Percentiles rank a stretch among this genome's conserved stretches.
Conservation (phyloP, 2,797 vertebrate species). For the Lerista edwardsae region DNA sequence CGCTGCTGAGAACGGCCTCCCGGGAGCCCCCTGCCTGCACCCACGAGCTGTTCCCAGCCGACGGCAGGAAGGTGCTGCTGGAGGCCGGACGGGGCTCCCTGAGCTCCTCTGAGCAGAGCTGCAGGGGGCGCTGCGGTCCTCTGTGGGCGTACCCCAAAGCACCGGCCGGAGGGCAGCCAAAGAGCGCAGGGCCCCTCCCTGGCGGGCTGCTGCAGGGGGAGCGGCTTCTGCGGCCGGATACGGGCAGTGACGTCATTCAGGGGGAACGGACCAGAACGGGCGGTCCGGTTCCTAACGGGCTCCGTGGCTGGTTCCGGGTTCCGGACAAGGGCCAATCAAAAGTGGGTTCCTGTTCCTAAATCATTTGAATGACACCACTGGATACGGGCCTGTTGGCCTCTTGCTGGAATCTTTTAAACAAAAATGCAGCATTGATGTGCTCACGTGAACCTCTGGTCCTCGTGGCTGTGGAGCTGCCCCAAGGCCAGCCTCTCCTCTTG, state of each 20-base stretch:
- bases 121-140: background rate
- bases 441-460: background rate
- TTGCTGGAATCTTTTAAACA: background rate
- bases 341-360: too few relatives aligned
- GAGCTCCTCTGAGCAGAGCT: background rate
- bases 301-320: too few relatives aligned
- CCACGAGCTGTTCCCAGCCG: too few relatives aligned
- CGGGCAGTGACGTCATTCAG: too few relatives aligned
- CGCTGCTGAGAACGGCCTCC: too few relatives aligned
- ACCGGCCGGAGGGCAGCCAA: background rate
- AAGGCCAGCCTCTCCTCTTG: background rate
- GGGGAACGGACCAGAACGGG: too few relatives aligned
- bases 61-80: background rate
- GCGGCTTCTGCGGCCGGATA: background rate
- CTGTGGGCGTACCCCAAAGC: background rate
- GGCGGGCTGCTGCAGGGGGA: background rate
- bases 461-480: background rate
- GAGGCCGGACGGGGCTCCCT: background rate
- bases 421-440: background rate
- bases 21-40: too few relatives aligned
- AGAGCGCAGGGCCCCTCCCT: background rate
- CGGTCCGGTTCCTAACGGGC: too few relatives aligned
- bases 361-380: too few relatives aligned
- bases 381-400: too few relatives aligned
- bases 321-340: too few relatives aligned